phyloP scores from a whole-genome alignment of 2,113 vertebrate genomes.

The Seriola rivoliana region DNA sequence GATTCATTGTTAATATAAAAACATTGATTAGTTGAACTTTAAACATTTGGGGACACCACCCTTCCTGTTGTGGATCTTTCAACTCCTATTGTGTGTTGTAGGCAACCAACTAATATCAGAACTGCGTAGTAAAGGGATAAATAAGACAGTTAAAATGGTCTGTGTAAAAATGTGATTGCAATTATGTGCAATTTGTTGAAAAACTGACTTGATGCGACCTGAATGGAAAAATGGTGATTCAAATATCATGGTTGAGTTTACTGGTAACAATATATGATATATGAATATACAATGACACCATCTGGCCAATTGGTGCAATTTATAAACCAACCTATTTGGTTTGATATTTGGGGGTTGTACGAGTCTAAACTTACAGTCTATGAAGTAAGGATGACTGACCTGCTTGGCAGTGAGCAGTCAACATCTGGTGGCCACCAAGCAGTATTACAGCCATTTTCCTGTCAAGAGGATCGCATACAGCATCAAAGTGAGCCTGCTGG shows the following conservation, averaged over 20 bases:
- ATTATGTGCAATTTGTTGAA: neutral
- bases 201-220: neutral
- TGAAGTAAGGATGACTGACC: neutral
- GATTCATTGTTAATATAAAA: neutral
- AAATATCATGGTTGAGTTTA: neutral
- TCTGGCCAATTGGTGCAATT: neutral
- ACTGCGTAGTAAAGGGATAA: neutral
- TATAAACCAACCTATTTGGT: neutral
- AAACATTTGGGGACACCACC: neutral
- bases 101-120: neutral
- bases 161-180: neutral
- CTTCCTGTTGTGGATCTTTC: slow-evolving; percentile 4
- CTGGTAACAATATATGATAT: neutral
- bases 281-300: neutral
- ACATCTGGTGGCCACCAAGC: slow-evolving; percentile 59
- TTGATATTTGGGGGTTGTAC: neutral
- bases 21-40: neutral
- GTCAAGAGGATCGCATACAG: neutral
- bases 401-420: slow-evolving; percentile 29
- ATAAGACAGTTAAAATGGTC: neutral
- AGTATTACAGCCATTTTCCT: slow-evolving; percentile 21
- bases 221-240: no score
- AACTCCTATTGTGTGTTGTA: neutral
- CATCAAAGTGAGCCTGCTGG: neutral
- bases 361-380: neutral